Conservation (phyloP, 1,140 invertebrate genomes). For the Atta colombica region DNA sequence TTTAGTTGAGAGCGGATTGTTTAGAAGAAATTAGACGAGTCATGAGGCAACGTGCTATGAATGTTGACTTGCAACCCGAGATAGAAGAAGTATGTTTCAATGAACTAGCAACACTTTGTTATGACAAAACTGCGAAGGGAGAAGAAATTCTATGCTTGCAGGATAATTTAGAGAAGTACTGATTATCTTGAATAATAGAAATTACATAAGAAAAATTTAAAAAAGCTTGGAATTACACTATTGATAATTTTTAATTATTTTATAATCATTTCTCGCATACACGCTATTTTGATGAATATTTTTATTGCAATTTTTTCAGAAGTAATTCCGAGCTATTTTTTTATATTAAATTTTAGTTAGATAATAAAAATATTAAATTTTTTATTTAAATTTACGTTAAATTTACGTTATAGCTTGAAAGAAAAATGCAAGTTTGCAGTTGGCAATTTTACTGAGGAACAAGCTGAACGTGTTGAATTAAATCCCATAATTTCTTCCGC, state of each 20-base stretch:
- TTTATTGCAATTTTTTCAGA: not conserved
- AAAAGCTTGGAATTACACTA: not conserved
- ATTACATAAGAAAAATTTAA: not conserved
- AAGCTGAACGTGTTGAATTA: conserved; percentile 94
- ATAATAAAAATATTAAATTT: conserved; percentile 18
- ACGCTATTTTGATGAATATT: not conserved
- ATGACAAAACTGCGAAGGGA: conserved; percentile 93
- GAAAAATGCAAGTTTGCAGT: conserved; percentile 91
- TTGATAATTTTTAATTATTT: conserved; percentile 10
- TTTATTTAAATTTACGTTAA: conserved; percentile 49
- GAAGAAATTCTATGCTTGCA: conserved; percentile 98
- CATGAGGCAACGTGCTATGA: conserved; percentile 96
- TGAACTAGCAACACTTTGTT: conserved; percentile 94
- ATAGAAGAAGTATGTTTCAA: conserved; percentile 96
- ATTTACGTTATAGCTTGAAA: conserved; percentile 87
- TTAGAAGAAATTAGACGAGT: conserved; percentile 94
- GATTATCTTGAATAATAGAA: conserved; percentile 18
- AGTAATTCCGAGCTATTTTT: not conserved
- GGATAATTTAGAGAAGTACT: conserved; percentile 92
- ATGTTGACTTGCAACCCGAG: conserved; percentile 97
- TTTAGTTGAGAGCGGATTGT: conserved; percentile 89
- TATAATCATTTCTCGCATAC: not conserved
- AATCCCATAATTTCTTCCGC: conserved; percentile 94
- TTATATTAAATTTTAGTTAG: conserved; percentile 23
- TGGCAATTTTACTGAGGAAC: conserved; percentile 95